phyloP scores from a whole-genome alignment of 1,140 invertebrate species.

The Leptonema lineaticorne region DNA sequence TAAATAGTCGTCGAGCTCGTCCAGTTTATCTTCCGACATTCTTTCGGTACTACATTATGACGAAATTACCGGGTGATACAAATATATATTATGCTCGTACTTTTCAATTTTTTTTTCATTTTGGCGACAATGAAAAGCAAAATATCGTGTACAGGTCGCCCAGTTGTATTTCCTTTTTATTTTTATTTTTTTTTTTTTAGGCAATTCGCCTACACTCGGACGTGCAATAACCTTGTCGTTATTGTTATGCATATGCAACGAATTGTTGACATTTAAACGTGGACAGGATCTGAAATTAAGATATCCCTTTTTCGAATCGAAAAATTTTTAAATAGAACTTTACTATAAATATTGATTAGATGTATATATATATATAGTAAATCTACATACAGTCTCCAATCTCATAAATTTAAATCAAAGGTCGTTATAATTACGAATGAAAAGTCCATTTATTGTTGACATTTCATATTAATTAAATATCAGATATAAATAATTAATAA shows the following conservation, averaged over 20 bases:
- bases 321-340: too few relatives aligned
- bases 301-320: too few relatives aligned
- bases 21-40: constrained; percentile 21
- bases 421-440: too few relatives aligned
- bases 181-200: neutral
- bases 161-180: neutral
- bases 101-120: neutral
- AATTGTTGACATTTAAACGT: constrained; percentile 5
- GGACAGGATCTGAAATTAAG: neutral
- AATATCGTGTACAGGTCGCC: neutral
- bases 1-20: constrained; percentile 29
- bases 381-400: too few relatives aligned
- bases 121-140: neutral
- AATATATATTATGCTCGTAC: neutral
- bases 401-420: too few relatives aligned
- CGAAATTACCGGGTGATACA: constrained; percentile 14
- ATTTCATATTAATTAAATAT: too few relatives aligned
- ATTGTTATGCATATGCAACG: neutral
- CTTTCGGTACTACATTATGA: neutral
- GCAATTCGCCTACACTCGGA: constrained; percentile 4
- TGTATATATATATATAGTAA: too few relatives aligned
- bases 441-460: too few relatives aligned
- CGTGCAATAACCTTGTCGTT: neutral
- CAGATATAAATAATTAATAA: too few relatives aligned
- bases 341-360: too few relatives aligned